Percentiles rank a stretch among this genome's conserved stretches.
phyloP scores from a whole-genome alignment of 2,888 invertebrate species.

The Pandemis corylana region DNA sequence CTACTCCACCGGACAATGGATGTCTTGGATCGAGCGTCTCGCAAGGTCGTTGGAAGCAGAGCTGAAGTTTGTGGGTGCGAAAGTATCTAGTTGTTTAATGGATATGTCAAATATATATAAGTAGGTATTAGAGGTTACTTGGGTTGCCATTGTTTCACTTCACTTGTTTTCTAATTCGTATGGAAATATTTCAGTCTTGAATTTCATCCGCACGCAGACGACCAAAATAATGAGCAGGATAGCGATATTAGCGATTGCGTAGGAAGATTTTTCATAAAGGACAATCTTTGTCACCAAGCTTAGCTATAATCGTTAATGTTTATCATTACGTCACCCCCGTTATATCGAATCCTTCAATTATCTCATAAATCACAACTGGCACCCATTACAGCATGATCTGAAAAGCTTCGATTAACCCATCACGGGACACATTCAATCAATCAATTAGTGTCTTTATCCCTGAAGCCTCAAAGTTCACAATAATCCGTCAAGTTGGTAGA shows the following conservation, averaged over 20 bases:
- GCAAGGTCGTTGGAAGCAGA: not conserved
- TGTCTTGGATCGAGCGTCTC: conserved; percentile 18
- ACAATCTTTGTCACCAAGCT: not conserved
- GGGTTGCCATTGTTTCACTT: no score
- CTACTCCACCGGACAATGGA: conserved; percentile 14
- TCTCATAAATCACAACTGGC: conserved; percentile 27
- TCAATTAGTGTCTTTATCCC: conserved; percentile 38
- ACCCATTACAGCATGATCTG: conserved; percentile 22
- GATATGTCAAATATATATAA: not conserved
- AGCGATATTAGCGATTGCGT: no score
- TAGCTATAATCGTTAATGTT: not conserved
- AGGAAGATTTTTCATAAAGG: no score
- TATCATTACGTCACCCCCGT: not conserved
- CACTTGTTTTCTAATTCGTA: no score
- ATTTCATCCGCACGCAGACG: no score
- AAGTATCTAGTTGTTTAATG: not conserved
- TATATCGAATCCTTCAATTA: conserved; percentile 15
- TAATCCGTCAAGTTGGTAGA: conserved; percentile 33
- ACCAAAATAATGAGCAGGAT: no score
- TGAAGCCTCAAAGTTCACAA: conserved; percentile 31
- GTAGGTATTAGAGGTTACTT: not conserved
- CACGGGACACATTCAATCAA: conserved; percentile 18
- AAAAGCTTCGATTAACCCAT: conserved; percentile 41
- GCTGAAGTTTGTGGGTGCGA: not conserved
- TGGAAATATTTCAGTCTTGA: no score